A percentile compares a stretch with the other conserved stretches of the same genome.
Conservation (phyloP, 2,888 invertebrate genomes). For the Chrysomela aeneicollis region DNA sequence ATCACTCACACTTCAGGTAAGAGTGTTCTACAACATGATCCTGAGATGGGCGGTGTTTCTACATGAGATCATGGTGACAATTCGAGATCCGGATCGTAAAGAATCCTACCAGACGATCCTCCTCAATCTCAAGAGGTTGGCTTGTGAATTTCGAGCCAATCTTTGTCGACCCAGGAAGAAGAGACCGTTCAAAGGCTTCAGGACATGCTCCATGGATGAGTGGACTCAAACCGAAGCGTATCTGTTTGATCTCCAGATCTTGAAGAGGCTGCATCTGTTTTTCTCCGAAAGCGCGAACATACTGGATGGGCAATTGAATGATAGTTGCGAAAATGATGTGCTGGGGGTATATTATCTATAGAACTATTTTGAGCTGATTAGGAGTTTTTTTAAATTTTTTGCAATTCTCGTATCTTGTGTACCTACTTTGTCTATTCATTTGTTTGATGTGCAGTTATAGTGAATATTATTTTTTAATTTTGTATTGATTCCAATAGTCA, state of each 20-base stretch:
- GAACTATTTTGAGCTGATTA: too few species aligned
- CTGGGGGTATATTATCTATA: too few species aligned
- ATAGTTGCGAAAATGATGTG: neutral
- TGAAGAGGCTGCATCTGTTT: neutral
- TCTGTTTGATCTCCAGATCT: neutral
- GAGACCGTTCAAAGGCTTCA: neutral
- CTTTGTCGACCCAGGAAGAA: neutral
- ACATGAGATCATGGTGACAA: neutral
- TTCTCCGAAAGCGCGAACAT: neutral
- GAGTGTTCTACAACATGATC: neutral
- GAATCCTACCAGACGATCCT: neutral
- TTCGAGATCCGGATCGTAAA: neutral
- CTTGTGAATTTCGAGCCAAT: neutral
- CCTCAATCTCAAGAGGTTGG: neutral
- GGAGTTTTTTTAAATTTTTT: too few species aligned
- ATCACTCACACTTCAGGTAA: neutral
- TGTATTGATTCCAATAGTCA: too few species aligned
- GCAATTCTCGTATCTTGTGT: too few species aligned
- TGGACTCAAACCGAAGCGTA: neutral
- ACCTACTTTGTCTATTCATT: too few species aligned
- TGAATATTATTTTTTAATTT: too few species aligned
- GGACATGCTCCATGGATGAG: neutral
- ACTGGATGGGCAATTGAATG: neutral
- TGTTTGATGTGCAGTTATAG: too few species aligned
- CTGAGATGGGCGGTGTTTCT: neutral